These are phyloP conservation scores for Nerophis ophidion DNA, from an alignment of 2,113 vertebrate genomes.

Conservation along the genomic window DNA sequence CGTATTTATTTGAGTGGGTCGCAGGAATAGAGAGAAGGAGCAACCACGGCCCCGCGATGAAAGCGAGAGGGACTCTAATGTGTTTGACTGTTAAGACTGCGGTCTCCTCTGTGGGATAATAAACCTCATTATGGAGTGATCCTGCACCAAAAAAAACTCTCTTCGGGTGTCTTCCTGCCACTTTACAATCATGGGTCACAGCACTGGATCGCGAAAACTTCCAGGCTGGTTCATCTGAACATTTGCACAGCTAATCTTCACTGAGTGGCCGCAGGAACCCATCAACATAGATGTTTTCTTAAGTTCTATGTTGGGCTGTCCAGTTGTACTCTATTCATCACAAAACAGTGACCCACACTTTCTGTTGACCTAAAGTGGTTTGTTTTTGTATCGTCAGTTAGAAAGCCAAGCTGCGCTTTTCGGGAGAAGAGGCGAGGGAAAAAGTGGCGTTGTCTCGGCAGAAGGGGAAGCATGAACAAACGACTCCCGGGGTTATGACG, in stretches of 20 bases:
- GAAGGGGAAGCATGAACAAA: constrained; percentile 52
- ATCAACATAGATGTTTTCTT: constrained; percentile 20
- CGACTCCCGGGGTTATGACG: constrained; percentile 47
- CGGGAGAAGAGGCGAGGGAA: constrained; percentile 36
- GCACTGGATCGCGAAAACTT: constrained; percentile 5
- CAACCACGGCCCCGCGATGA: not conserved
- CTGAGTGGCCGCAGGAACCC: constrained; percentile 25
- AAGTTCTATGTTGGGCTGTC: constrained; percentile 35
- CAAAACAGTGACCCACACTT: constrained; percentile 41
- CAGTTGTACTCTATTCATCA: constrained; percentile 31
- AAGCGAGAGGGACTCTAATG: constrained; percentile 21
- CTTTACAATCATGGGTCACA: constrained; percentile 17
- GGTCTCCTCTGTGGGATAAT: constrained; percentile 48
- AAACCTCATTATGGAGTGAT: constrained; percentile 29
- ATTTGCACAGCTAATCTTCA: constrained; percentile 28
- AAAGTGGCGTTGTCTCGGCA: not conserved
- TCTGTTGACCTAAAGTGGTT: constrained; percentile 56
- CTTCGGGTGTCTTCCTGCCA: constrained; percentile 5
- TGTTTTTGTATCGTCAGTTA: constrained; percentile 55
- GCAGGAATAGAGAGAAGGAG: constrained; percentile 29
- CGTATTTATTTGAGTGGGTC: constrained; percentile 66
- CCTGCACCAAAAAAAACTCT: constrained; percentile 9
- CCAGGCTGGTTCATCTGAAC: constrained; percentile 14
- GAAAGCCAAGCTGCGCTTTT: constrained; percentile 42
- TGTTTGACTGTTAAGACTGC: constrained; percentile 47